Evolutionary conservation across 2,888 invertebrate genomes (phyloP).

Genomic region (Oscheius sp.): DNA sequence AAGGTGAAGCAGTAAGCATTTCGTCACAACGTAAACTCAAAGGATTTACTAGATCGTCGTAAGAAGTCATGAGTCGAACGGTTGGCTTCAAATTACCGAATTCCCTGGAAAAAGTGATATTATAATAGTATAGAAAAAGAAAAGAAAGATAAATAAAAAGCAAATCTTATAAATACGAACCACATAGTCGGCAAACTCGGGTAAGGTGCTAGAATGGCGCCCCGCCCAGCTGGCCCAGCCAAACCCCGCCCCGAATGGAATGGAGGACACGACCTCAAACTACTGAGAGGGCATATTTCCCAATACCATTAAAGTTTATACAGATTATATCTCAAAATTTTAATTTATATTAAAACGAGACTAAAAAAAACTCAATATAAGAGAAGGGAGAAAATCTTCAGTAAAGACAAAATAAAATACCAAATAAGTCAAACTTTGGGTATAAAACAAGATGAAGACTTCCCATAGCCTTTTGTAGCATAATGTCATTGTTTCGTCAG

Average conservation of each 20-base stretch:
- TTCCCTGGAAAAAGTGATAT: not conserved
- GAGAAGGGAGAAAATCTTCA: no score
- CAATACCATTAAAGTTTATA: no score
- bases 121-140: not conserved
- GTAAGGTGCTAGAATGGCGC: conserved; percentile 5
- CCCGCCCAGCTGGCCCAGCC: conserved; percentile 11
- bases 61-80: not conserved
- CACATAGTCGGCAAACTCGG: conserved; percentile 11
- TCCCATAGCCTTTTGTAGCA: no score
- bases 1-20: conserved; percentile 27
- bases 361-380: no score
- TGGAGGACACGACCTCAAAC: conserved; percentile 1
- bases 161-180: conserved; percentile 1
- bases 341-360: no score
- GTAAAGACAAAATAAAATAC: no score
- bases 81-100: not conserved
- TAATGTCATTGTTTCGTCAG: no score
- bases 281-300: no score
- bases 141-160: not conserved
- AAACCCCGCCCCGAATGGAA: not conserved
- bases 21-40: conserved; percentile 23
- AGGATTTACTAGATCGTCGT: not conserved
- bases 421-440: no score
- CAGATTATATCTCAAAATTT: no score
- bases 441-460: no score